Base-by-base conservation (phyloP, 1,140 invertebrate species). In the Rhyzopertha dominica region DNA sequence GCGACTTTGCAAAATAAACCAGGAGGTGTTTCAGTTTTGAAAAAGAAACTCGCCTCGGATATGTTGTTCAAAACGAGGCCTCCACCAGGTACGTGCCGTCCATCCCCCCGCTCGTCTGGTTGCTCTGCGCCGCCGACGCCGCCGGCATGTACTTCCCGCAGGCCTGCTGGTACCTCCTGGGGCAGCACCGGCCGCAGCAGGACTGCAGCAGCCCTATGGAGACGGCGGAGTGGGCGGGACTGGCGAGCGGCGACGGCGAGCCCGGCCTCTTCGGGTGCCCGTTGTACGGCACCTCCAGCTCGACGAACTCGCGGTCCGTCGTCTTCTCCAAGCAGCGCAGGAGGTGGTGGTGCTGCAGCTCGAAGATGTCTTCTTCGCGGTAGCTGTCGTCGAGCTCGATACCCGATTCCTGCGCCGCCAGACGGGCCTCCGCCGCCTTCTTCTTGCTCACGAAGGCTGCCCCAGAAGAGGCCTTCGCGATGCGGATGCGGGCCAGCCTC, bases 371-470 rank as follows among this genome's bases (percentile, higher is more conserved):
- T 65, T 97, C 92, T 65, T 95, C 90, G 58, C 85, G 79, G 58
- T 85, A 87, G 59, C 79, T 83, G 43, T 95, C 91, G 61, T 93
- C 90, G 51, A 91, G 74, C 60, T 90, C 87, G 56, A 90, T 78
- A 34, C 90, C 90, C 20, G 87, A 89, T 72, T 93, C 90, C 70
- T 90, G 87, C 16, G 90, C 91, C 26, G 90, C 90, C 50, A 94
- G 72, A 36, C 92, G 75, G 4, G 95, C 93, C 67, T 99, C 95
- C 1, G 92, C 92, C n/a, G 94, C 93, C 68, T 97, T 97, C 81
- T 99, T 99, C 74, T 98, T 98, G 65, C 81, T 92, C 36, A 98
- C 90, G 71, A 99, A 98, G 4, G 95, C 96, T 4, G 95, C 95
- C n/a, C 95, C 95, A 36, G 91, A 96, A 4, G 95, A 97, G 22